Base-by-base conservation (phyloP, 2,888 invertebrate species). In the Temnothorax rugatulus region DNA sequence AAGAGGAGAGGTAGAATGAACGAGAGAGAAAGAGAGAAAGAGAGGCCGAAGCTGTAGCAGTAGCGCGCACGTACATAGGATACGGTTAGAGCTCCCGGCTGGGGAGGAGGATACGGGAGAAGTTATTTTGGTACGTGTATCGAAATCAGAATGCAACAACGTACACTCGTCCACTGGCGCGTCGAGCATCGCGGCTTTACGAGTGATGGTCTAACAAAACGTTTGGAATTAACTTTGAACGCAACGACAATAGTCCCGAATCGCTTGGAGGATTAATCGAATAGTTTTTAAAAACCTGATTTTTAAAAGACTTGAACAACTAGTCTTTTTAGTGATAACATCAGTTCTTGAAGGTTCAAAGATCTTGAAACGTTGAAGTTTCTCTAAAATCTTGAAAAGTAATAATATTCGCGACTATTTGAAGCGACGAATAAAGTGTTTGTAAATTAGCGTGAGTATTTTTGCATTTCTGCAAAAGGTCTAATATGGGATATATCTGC, bases 81-180 rank as follows among this genome's bases (percentile, higher is more conserved):
- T 83, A 83, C 59, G 83, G 52, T 47, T 77, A 84, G 84, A 83
- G 74, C 68, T 66, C 83, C 54, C 54, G 68, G 68, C 66, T 61
- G 44, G 74, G 85, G 69, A 84, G 64, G 85, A 81, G 84, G 73
- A 82, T 71, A 84, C 47, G 84, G 86, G 85, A 87, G 87, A 86
- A 89, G 92, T 91, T 93, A 93, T 93, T 93, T 93, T 89, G 91
- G 90, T 91, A 86, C 89, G 90, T 91, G 89, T 91, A 90, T 89
- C 90, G 93, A 92, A 91, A 93, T 93, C 92, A 93, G 91, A 93
- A 93, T 93, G 93, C 93, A 93, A 92, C 93, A 93, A 93, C 93
- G 92, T 92, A 92, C 91, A 91, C 91, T 91, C 87, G 81, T 84
- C 66, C 86, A 89, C 88, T 82, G 84, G 52, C 87, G 57, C 86